Conservation (phyloP, 1,140 invertebrate genomes). For the Drosophila kohkoa region DNA sequence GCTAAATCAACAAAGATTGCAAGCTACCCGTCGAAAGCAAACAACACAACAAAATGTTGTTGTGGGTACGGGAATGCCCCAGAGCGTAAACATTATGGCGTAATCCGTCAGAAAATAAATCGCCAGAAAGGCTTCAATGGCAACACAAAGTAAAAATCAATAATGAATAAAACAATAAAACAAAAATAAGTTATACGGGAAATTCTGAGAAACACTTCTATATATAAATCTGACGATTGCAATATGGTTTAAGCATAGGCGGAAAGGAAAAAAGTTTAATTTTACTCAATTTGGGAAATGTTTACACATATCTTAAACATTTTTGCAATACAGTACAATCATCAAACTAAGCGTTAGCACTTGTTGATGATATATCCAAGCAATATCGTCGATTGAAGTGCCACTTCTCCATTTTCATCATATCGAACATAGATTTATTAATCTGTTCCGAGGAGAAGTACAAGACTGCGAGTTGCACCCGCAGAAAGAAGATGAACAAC, state of each 20-base stretch:
- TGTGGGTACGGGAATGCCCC: conserved; percentile 37
- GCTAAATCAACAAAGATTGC: conserved; percentile 28
- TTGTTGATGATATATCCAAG: not conserved
- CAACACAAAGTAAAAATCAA: conserved; percentile 46
- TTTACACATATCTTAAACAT: no score
- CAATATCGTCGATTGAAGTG: conserved; percentile 6
- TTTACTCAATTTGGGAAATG: not conserved
- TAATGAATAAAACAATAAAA: conserved; percentile 3
- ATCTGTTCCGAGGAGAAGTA: conserved; percentile 38
- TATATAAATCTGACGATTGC: not conserved
- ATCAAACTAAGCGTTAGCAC: not conserved
- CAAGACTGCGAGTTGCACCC: conserved; percentile 27
- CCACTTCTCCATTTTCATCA: conserved; percentile 22
- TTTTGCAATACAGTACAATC: not conserved
- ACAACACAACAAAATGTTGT: conserved; percentile 47
- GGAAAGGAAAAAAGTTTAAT: not conserved
- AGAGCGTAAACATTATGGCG: conserved; percentile 40
- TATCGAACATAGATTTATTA: conserved; percentile 25
- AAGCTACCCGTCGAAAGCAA: conserved; percentile 13
- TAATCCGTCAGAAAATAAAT: conserved; percentile 67
- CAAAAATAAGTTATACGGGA: not conserved
- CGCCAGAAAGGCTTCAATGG: conserved; percentile 65
- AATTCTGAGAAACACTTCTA: conserved; percentile 3
- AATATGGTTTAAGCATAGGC: not conserved
- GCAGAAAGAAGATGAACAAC: conserved; percentile 43